These are phyloP conservation scores for Autographa pulchrina DNA, from an alignment of 2,888 invertebrate species.

Conservation along the genomic window DNA sequence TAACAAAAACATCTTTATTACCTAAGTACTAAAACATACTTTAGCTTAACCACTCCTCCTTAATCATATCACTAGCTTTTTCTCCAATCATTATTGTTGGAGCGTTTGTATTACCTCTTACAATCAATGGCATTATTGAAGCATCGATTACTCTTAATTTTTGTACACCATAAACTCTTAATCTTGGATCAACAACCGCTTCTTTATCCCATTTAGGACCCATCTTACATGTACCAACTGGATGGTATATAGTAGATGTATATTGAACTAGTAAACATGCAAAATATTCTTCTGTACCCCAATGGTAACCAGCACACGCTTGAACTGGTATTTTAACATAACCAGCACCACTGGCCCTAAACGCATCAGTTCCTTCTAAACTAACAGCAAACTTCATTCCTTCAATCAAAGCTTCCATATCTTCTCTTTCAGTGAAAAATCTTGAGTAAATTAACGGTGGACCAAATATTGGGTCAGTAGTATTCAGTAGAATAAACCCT, in stretches of 20 bases:
- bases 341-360: conserved; percentile 88
- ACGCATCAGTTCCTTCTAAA: conserved; percentile 90
- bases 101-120: conserved; percentile 94
- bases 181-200: conserved; percentile 91
- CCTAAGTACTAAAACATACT: conserved; percentile 1
- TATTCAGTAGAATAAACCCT: conserved; percentile 90
- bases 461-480: conserved; percentile 92
- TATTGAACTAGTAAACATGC: conserved; percentile 91
- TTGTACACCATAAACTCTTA: conserved; percentile 90
- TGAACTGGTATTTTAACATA: conserved; percentile 89
- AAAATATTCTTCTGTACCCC: conserved; percentile 92
- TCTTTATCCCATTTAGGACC: conserved; percentile 90
- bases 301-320: conserved; percentile 87
- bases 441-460: conserved; percentile 93
- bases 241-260: conserved; percentile 92
- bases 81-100: conserved; percentile 96
- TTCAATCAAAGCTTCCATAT: conserved; percentile 90
- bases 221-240: conserved; percentile 92
- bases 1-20: conserved; percentile 1
- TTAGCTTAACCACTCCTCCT: conserved; percentile 84
- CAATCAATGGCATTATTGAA: conserved; percentile 91
- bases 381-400: conserved; percentile 90
- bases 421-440: conserved; percentile 91
- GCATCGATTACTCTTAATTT: conserved; percentile 91
- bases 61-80: conserved; percentile 94